Evolutionary conservation across 2,113 vertebrate genomes (phyloP).

Genomic region (Pteropus alecto): DNA sequence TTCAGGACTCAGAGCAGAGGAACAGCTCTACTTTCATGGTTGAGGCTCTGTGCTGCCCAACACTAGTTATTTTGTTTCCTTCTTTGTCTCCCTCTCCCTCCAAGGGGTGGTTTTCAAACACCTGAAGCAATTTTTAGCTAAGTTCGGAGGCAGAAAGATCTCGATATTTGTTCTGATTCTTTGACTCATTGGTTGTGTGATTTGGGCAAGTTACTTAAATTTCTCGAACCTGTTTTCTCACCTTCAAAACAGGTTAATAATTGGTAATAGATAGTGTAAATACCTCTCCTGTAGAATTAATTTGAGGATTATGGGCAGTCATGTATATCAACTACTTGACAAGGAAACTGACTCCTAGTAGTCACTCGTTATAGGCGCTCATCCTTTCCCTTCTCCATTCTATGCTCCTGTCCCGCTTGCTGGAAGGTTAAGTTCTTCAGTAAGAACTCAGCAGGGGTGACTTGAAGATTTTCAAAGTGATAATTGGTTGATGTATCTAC

Average conservation of each 20-base stretch:
- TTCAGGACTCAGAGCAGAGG: neutral
- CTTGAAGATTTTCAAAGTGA: conserved; percentile 33
- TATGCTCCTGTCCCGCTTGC: neutral
- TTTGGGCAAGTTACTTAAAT: conserved; percentile 14
- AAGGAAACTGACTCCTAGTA: neutral
- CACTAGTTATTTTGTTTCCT: neutral
- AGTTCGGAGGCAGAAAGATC: conserved; percentile 24
- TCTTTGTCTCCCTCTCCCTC: neutral
- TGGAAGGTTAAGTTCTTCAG: neutral
- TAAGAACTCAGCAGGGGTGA: neutral
- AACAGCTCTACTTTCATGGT: neutral
- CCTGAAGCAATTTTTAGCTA: conserved; percentile 17
- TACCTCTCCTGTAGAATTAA: conserved; percentile 16
- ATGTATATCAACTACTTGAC: neutral
- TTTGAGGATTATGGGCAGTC: neutral
- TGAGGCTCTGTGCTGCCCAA: neutral
- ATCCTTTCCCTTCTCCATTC: neutral
- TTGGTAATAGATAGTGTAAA: neutral
- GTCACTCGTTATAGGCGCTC: neutral
- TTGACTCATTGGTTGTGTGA: conserved; percentile 28
- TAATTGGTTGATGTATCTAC: neutral
- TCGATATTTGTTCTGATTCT: conserved; percentile 41
- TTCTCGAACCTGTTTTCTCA: neutral
- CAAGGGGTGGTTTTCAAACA: conserved; percentile 6
- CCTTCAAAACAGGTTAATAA: conserved; percentile 11